Evolutionary conservation across 2,888 invertebrate species (phyloP), one percentile per base, ranked within the genome.

Genomic region (Euphydryas editha): DNA sequence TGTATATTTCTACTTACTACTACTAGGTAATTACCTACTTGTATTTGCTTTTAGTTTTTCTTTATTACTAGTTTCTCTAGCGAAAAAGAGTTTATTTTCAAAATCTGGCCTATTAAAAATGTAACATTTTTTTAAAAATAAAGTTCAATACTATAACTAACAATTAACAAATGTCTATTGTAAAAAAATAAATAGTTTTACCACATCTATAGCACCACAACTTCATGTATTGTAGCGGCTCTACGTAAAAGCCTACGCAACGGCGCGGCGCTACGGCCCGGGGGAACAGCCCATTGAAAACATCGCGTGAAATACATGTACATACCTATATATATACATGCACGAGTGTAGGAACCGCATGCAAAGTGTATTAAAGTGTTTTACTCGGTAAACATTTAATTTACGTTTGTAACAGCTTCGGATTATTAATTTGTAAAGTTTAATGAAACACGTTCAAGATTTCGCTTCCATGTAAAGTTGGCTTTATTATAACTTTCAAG

Each of bases 211-310:
- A 51, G 15, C 24, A 51, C 24, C 24, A 30, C 15, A 59, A 55
- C 47, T 59, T 49, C 20, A 49, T 37, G 63, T 46, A 2, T 3
- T 66, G 69, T 71, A 73, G 65, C 67, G 65, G 59, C 24, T 65
- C 69, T 73, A 72, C 75, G 69, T 73, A 68, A 71, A 72, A 72
- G 74, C 72, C 74, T 75, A 75, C 74, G 72, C 47, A 47, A 11
- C 70, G 70, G 62, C 73, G 20, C 70, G 70, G 62, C 73, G 70
- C 74, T 75, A 74, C 74, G 71, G 68, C 72, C 72, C 63, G 51
- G 67, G 73, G 73, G 69, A 66, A 51, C 68, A 13, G 47, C 47
- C 59, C 42, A 62, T 62, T 51, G 67, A 62, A 67, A 58, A 58
- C 63, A 63, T 30, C 51, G 47, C 39, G 63, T 63, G 49, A 63